A percentile compares a stretch with the other conserved stretches of the same genome.
phyloP scores from a whole-genome alignment of 2,113 vertebrate species.

The Pan paniscus region DNA sequence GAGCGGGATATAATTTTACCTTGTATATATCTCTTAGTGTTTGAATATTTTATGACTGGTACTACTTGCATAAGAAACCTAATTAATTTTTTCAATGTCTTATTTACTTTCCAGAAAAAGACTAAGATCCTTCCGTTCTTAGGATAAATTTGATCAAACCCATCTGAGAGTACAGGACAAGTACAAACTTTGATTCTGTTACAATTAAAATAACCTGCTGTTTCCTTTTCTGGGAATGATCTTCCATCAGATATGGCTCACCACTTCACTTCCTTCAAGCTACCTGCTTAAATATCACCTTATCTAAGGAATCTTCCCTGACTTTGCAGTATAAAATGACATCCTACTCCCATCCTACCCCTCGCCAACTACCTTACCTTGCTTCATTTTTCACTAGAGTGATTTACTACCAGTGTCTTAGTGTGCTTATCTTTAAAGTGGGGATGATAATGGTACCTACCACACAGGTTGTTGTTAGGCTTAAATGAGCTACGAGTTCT shows the following conservation, averaged over 20 bases:
- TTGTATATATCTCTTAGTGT: background rate
- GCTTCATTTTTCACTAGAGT: background rate
- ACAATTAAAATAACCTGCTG: background rate
- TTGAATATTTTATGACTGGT: constrained; percentile 29
- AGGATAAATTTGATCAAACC: constrained; percentile 39
- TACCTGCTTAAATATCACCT: background rate
- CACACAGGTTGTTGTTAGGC: background rate
- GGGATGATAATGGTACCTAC: background rate
- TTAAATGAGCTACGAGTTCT: background rate
- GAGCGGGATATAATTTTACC: background rate
- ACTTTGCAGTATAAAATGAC: background rate
- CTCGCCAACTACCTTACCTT: background rate
- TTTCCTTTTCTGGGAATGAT: background rate
- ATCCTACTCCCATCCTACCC: background rate
- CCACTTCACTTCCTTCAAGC: background rate
- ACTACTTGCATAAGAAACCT: background rate
- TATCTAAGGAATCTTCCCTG: background rate
- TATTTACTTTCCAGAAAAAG: constrained; percentile 36
- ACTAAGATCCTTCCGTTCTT: constrained; percentile 30
- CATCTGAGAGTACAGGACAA: background rate
- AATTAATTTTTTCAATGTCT: background rate
- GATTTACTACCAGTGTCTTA: background rate
- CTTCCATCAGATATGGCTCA: background rate
- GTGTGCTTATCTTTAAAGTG: background rate
- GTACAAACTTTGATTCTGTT: constrained; percentile 1